phyloP scores from a whole-genome alignment of 2,888 invertebrate species.

The Nebria salina region DNA sequence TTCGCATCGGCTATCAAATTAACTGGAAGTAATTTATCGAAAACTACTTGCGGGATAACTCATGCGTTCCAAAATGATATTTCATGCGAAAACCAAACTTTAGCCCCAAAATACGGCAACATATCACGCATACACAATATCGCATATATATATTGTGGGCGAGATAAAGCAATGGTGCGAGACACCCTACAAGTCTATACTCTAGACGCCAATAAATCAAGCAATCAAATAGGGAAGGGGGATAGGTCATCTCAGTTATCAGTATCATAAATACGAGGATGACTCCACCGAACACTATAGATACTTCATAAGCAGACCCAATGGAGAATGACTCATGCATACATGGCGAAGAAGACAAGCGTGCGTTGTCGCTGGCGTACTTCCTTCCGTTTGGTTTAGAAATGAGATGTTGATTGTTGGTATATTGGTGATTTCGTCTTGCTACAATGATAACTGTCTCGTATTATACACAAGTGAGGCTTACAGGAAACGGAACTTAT shows the following conservation, averaged over 20 bases:
- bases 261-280: constrained; percentile 56
- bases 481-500: constrained; percentile 26
- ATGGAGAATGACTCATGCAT: background rate
- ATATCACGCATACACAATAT: constrained; percentile 27
- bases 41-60: background rate
- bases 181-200: constrained; percentile 39
- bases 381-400: constrained; percentile 35
- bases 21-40: constrained; percentile 15
- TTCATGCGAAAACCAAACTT: constrained; percentile 25
- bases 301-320: constrained; percentile 9
- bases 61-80: constrained; percentile 12
- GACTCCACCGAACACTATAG: background rate
- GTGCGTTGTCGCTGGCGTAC: background rate
- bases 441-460: constrained; percentile 36
- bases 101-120: constrained; percentile 15
- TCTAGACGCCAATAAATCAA: constrained; percentile 58
- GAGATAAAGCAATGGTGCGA: constrained; percentile 18
- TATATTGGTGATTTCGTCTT: constrained; percentile 26
- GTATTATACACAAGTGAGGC: constrained; percentile 7
- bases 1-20: constrained; percentile 3
- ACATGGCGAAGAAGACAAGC: background rate
- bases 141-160: background rate
- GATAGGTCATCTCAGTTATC: constrained; percentile 57
- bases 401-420: constrained; percentile 44
- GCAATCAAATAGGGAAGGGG: constrained; percentile 53